Percentiles rank a stretch among this genome's conserved stretches.
phyloP scores from a whole-genome alignment of 2,888 invertebrate genomes.

The Resseliella maxima region DNA sequence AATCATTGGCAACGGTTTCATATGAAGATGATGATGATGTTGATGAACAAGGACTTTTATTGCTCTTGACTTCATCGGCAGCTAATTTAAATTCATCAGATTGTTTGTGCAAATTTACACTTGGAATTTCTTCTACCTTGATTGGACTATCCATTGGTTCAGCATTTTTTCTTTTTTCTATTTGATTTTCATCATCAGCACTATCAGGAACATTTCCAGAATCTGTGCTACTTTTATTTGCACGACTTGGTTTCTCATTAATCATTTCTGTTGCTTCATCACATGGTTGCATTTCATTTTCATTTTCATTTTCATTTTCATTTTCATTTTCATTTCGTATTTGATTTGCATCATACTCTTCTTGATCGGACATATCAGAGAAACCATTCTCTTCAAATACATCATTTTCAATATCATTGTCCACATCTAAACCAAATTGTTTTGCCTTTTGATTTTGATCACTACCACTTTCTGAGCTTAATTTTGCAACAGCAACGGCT shows the following conservation, averaged over 20 bases:
- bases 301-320: conserved; percentile 61
- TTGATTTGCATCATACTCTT: conserved; percentile 65
- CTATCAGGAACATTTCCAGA: conserved; percentile 67
- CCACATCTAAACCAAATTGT: conserved; percentile 66
- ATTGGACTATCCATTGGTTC: too few species aligned
- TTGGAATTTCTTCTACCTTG: not conserved
- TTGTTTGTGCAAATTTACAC: conserved; percentile 5
- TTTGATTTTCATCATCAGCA: conserved; percentile 61
- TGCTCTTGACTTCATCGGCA: conserved; percentile 57
- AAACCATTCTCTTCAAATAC: conserved; percentile 70
- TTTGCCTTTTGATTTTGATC: conserved; percentile 71
- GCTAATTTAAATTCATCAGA: conserved; percentile 62
- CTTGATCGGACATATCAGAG: conserved; percentile 70
- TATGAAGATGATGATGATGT: conserved; percentile 67
- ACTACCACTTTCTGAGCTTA: conserved; percentile 80
- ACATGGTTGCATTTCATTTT: not conserved
- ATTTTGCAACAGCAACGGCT: conserved; percentile 85
- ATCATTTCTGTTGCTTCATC: conserved; percentile 51
- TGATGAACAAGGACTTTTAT: conserved; percentile 65
- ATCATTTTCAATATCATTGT: conserved; percentile 71
- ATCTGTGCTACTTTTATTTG: conserved; percentile 67
- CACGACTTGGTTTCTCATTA: conserved; percentile 63
- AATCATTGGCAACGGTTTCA: conserved; percentile 68
- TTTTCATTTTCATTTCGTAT: conserved; percentile 40
- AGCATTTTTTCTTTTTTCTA: conserved; percentile 61